Percentiles rank a stretch among this genome's conserved stretches.
These are phyloP conservation scores for Pseudomyrmex flavicornis DNA, from an alignment of 1,140 invertebrate genomes.

Conservation along the genomic window DNA sequence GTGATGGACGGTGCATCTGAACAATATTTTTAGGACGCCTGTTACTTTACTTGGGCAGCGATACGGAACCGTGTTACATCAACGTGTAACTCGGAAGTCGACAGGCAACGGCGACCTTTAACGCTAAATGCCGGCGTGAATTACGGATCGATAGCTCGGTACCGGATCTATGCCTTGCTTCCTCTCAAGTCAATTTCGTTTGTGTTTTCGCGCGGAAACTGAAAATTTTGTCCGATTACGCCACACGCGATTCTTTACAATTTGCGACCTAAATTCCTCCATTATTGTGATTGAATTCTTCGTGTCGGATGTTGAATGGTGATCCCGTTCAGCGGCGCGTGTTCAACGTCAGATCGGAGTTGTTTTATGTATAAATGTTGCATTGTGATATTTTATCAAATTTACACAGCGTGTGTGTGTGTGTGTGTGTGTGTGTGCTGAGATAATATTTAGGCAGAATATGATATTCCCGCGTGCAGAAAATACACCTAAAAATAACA, in stretches of 20 bases:
- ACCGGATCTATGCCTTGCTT: constrained; percentile 29
- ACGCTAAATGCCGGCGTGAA: constrained; percentile 36
- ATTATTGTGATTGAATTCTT: constrained; percentile 40
- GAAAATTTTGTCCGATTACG: constrained; percentile 26
- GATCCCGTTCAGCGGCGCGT: too few relatives aligned
- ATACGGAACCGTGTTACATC: constrained; percentile 20
- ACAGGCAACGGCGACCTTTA: constrained; percentile 10
- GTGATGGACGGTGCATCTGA: background rate
- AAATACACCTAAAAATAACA: background rate
- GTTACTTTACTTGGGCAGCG: constrained; percentile 6
- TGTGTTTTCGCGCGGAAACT: constrained; percentile 46
- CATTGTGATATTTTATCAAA: background rate
- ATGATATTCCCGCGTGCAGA: background rate
- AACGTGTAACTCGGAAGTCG: constrained; percentile 23
- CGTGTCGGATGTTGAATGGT: background rate
- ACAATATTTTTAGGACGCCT: constrained; percentile 22
- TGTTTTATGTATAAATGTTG: background rate
- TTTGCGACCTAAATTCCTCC: constrained; percentile 15
- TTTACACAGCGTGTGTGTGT: background rate
- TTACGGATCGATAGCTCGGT: constrained; percentile 39
- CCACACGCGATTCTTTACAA: constrained; percentile 10
- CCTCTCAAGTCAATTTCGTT: constrained; percentile 5
- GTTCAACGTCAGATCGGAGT: background rate
- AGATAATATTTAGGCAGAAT: background rate
- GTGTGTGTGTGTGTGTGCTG: too few relatives aligned